phyloP scores from a whole-genome alignment of 2,888 invertebrate genomes.

The Leptinotarsa peninsularis region DNA sequence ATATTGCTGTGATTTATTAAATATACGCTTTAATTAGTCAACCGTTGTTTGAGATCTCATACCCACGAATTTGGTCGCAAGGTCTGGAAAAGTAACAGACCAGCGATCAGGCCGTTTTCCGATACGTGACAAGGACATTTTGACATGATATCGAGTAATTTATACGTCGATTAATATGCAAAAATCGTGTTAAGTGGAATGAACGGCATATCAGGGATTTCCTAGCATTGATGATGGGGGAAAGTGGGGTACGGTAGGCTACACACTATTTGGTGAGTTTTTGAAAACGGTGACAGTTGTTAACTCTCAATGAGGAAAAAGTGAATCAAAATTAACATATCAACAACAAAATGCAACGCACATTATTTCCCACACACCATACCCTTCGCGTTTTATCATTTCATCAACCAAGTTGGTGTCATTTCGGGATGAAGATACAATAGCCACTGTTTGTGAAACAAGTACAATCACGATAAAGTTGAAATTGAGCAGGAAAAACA shows the following conservation, averaged over 20 bases:
- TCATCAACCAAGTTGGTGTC: no score
- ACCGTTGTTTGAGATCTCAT: background rate
- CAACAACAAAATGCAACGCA: no score
- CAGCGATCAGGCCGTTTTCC: conserved; percentile 19
- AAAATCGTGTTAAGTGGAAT: conserved; percentile 16
- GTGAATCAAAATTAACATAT: no score
- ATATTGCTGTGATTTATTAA: background rate
- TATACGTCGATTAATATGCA: conserved; percentile 24
- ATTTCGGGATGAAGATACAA: no score
- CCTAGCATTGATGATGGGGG: background rate
- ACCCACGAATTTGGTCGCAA: conserved; percentile 1
- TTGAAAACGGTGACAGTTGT: no score
- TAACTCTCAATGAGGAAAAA: no score
- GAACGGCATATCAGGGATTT: conserved; percentile 16
- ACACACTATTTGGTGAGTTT: no score
- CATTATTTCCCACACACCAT: no score
- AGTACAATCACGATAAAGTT: no score
- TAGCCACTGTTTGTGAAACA: no score
- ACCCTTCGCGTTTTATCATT: no score
- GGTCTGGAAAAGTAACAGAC: conserved; percentile 2
- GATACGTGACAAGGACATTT: conserved; percentile 35
- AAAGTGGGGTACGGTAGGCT: background rate
- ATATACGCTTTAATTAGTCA: conserved; percentile 6
- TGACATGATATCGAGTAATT: conserved; percentile 36
- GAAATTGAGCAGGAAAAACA: no score